Evolutionary conservation across 1,140 invertebrate species (phyloP).

Genomic region (Trissolcus basalis): DNA sequence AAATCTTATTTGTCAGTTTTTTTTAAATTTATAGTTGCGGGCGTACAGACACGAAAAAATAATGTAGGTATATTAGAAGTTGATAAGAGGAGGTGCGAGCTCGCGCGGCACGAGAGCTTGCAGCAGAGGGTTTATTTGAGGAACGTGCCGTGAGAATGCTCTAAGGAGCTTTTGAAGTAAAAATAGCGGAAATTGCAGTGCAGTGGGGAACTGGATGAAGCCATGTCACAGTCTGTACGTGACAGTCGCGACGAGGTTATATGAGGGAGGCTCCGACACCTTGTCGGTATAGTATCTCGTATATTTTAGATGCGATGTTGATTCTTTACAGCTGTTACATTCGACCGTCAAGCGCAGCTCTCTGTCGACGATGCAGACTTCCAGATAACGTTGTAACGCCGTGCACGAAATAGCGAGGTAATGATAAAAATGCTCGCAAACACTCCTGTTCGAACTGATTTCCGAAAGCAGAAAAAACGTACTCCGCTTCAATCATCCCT

Average conservation of each 20-base stretch:
- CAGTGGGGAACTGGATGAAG: conserved; percentile 65
- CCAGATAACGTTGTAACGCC: conserved; percentile 32
- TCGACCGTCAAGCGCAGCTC: conserved; percentile 53
- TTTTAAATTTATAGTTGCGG: conserved; percentile 26
- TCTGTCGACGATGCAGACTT: conserved; percentile 1
- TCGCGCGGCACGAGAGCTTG: conserved; percentile 41
- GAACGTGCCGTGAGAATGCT: conserved; percentile 72
- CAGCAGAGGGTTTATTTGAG: conserved; percentile 68
- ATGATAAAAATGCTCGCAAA: conserved; percentile 36
- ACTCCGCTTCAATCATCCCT: conserved; percentile 33
- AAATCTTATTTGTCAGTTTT: too few relatives aligned
- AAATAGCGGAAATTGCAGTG: conserved; percentile 76
- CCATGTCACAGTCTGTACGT: conserved; percentile 70
- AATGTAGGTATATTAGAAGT: conserved; percentile 55
- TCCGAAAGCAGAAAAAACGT: conserved; percentile 35
- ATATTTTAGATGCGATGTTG: conserved; percentile 69
- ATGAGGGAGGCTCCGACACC: conserved; percentile 63
- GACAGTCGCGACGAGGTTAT: conserved; percentile 66
- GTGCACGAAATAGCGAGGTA: conserved; percentile 11
- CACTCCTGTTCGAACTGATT: conserved; percentile 33
- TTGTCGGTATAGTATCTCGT: conserved; percentile 66
- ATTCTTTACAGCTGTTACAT: conserved; percentile 72
- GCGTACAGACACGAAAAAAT: conserved; percentile 45
- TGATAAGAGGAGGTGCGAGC: conserved; percentile 57
- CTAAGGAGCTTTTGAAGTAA: conserved; percentile 74